A percentile compares a stretch with the other conserved stretches of the same genome.
These are phyloP conservation scores for Dermatemys mawii DNA, from an alignment of 2,113 vertebrate genomes.

Conservation along the genomic window DNA sequence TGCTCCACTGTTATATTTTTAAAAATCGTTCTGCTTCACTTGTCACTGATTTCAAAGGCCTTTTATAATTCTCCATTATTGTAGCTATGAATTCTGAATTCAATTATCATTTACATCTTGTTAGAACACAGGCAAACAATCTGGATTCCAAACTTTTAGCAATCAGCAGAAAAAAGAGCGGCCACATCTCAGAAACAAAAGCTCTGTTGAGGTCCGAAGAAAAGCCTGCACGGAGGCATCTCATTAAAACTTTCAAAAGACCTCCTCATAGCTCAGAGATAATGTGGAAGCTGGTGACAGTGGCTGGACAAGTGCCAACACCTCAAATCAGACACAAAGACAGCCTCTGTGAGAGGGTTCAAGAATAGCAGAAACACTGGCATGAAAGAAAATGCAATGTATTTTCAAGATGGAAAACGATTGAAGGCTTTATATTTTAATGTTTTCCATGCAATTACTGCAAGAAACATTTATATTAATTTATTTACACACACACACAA, in stretches of 20 bases:
- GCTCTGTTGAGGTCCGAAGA: slow-evolving; percentile 10
- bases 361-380: slow-evolving; percentile 33
- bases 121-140: slow-evolving; percentile 40
- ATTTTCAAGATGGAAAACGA: background rate
- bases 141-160: slow-evolving; percentile 46
- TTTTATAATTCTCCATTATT: background rate
- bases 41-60: slow-evolving; percentile 51
- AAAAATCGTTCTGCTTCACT: slow-evolving; percentile 38
- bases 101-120: slow-evolving; percentile 39
- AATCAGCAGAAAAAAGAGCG: background rate
- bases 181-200: slow-evolving; percentile 1
- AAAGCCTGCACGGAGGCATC: slow-evolving; percentile 11
- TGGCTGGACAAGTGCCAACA: slow-evolving; percentile 53
- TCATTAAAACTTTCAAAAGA: slow-evolving; percentile 72
- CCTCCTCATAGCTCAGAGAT: slow-evolving; percentile 42
- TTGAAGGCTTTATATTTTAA: background rate
- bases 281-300: slow-evolving; percentile 35
- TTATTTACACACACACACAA: background rate
- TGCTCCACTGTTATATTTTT: background rate
- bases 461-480: background rate
- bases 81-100: slow-evolving; percentile 31
- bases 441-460: slow-evolving; percentile 7
- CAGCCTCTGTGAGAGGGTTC: slow-evolving; percentile 36
- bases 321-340: slow-evolving; percentile 53
- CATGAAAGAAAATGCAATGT: background rate